phyloP scores from a whole-genome alignment of 2,797 vertebrate genomes.

The Parauchenoglanis ngamensis region DNA sequence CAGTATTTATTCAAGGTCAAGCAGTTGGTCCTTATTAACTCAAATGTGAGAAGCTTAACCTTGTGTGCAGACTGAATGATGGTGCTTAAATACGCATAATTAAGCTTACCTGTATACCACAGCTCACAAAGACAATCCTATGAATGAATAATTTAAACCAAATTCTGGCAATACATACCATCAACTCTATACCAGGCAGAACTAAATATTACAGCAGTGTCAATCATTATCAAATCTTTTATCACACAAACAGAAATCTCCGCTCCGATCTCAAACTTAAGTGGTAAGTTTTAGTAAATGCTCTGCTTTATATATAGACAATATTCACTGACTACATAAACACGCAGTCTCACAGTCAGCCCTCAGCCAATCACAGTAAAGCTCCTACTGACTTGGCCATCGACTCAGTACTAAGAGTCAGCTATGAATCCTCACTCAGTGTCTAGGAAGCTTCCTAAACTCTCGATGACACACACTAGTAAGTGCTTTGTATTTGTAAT shows the following conservation, averaged over 20 bases:
- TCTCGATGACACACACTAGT: background rate
- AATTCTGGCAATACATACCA: constrained; percentile 2
- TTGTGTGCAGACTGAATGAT: background rate
- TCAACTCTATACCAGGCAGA: background rate
- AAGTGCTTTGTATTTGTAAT: constrained; percentile 2
- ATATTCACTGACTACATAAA: background rate
- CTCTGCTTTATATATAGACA: background rate
- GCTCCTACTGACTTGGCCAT: constrained; percentile 26
- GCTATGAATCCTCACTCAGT: background rate
- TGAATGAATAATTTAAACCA: background rate
- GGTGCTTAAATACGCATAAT: background rate
- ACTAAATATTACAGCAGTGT: constrained; percentile 8
- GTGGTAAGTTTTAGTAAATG: background rate
- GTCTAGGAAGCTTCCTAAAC: background rate
- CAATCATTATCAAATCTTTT: background rate
- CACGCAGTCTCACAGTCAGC: background rate
- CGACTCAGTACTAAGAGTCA: constrained; percentile 2
- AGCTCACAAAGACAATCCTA: background rate
- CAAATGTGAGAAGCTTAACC: background rate
- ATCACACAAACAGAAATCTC: background rate
- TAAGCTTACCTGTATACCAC: background rate
- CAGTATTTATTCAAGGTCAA: constrained; percentile 4
- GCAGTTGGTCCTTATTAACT: constrained; percentile 20
- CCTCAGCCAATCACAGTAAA: constrained; percentile 4
- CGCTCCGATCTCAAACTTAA: background rate